These are phyloP conservation scores for Monopis laevigella DNA, from an alignment of 2,888 invertebrate species.

Conservation along the genomic window DNA sequence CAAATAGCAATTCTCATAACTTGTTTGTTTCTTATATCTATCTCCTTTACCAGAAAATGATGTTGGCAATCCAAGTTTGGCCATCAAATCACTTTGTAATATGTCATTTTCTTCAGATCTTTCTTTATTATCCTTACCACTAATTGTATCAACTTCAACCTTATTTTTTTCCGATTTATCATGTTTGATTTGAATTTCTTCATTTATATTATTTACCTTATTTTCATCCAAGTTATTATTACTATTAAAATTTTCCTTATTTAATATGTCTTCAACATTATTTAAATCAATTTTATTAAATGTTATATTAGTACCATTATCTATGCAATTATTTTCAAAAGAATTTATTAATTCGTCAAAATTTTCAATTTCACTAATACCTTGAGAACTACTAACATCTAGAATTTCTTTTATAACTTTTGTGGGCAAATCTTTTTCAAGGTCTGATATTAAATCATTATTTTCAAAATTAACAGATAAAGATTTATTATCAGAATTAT, in stretches of 20 bases:
- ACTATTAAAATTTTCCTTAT: not conserved
- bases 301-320: slow-evolving; percentile 16
- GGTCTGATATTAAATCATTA: too few species aligned
- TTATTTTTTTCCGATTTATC: too few species aligned
- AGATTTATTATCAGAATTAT: not conserved
- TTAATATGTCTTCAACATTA: slow-evolving; percentile 1
- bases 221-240: too few species aligned
- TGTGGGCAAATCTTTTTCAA: too few species aligned
- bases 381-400: not conserved
- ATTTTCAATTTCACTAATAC: not conserved
- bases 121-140: too few species aligned
- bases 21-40: slow-evolving; percentile 1
- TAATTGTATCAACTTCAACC: too few species aligned
- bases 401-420: slow-evolving; percentile 1
- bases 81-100: slow-evolving; percentile 23
- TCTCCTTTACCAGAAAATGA: slow-evolving; percentile 24
- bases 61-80: slow-evolving; percentile 29
- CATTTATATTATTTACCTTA: slow-evolving; percentile 1
- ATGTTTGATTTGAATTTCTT: too few species aligned
- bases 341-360: slow-evolving; percentile 25
- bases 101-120: too few species aligned
- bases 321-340: slow-evolving; percentile 24
- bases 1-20: too few species aligned
- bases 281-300: not conserved
- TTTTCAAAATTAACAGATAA: not conserved